Conservation (phyloP, 2,888 invertebrate species). For the Acanthoscelides obtectus region DNA sequence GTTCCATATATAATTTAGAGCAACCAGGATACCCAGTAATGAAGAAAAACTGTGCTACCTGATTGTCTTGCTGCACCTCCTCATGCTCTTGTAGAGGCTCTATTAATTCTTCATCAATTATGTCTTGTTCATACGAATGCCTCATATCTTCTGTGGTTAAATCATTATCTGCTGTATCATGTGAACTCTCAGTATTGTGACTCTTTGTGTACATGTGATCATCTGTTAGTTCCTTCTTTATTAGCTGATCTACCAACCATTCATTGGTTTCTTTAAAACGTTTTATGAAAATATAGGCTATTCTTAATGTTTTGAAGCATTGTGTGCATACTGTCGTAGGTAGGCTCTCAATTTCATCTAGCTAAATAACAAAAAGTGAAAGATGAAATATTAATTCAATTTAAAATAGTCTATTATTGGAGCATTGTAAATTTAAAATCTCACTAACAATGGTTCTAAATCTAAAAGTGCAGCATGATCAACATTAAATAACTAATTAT, state of each 20-base stretch:
- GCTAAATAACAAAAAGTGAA: constrained; percentile 9
- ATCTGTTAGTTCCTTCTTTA: background rate
- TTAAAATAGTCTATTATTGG: too few species aligned
- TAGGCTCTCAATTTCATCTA: constrained; percentile 12
- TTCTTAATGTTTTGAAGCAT: constrained; percentile 21
- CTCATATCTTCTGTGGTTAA: background rate
- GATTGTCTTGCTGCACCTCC: background rate
- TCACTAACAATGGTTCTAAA: too few species aligned
- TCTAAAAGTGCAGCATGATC: too few species aligned
- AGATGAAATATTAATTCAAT: background rate
- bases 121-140: background rate
- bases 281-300: constrained; percentile 22
- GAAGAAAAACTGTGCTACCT: too few species aligned
- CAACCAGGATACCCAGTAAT: too few species aligned
- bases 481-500: too few species aligned
- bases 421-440: too few species aligned
- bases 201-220: background rate
- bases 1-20: too few species aligned
- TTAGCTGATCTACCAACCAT: constrained; percentile 9
- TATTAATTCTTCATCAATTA: background rate
- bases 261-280: constrained; percentile 20
- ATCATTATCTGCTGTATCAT: background rate
- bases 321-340: constrained; percentile 18
- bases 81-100: background rate
- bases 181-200: background rate